Base-by-base conservation (phyloP, 1,140 invertebrate species). In the Drosophila littoralis region DNA sequence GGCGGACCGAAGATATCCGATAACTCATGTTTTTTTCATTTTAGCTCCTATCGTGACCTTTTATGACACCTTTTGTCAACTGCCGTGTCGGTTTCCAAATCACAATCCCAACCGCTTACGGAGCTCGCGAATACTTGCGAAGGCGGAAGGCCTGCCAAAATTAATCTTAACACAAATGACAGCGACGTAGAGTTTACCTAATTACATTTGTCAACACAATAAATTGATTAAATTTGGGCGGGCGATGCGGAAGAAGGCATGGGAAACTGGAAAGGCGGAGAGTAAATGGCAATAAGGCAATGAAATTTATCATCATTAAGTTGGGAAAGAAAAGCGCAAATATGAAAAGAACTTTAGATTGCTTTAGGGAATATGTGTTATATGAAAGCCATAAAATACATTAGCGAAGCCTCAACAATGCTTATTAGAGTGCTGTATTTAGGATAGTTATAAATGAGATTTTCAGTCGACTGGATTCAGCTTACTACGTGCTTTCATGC, bases 241-340 rank as follows among this genome's bases (percentile, higher is more conserved):
- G 50, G 13, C n/a, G 32, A 38, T 17, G 17, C 17, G 46, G 28
- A 68, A 45, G 51, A 28, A 5, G 22, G 22, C 22, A 28, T 28
- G 4, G 32, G 28, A 17, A 40, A 46, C 12, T 36, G 35, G 32
- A 13, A 51, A 38, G 38, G 1, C 46, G 22, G 61, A n/a, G 38
- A 52, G 32, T 50, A 50, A 65, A 64, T 50, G 52, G 22, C 60
- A 71, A 71, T 71, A 54, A 33, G 38, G 64, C 32, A 52, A 59
- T 33, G 70, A 46, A 42, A 73, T 73, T 73, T 60, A 73, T 73
- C 70, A 67, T 73, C 70, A 67, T 72, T 72, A 72, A 33, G 54
- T 59, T 58, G 58, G 13, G 12, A 58, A 63, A 64, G 48, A n/a
- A 64, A 48, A 40, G 59, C 66, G 38, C 7, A 50, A 57, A 54